Base-by-base conservation (phyloP, 2,888 invertebrate species). In the Folsomia candida region DNA sequence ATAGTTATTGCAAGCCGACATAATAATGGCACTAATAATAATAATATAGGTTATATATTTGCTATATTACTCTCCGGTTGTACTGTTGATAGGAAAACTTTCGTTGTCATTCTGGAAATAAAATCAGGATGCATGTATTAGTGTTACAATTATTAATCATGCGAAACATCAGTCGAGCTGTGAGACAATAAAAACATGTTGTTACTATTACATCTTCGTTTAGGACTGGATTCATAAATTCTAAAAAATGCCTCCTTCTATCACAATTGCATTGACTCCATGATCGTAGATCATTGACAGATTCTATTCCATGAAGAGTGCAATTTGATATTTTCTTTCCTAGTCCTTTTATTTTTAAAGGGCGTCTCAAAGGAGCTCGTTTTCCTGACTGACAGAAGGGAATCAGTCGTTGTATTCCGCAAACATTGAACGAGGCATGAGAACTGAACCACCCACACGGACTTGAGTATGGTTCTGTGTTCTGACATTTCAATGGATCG, bases 271-370 rank as follows among this genome's bases (percentile, higher is more conserved):
- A 73, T 14, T 65, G 2, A 57, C 70, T 68, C 73, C 73, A 73
- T 4, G 73, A 63, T 29, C 73, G 20, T 1, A 70, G 22, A 37
- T 73, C 73, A 67, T 70, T 70, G 20, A 73, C 63, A 18, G 68
- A 68, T 1, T 73, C 68, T n/a, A 70, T 51, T 11, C 66, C 51
- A 61, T 73, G 73, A 47, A 73, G 27, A 2, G 70, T 73, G 57
- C 28, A 51, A 22, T 65, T 70, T 1, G 73, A 73, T 1, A 73
- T 47, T 25, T 60, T 6, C 51, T 28, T 68, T 20, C 68, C 70
- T 1, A 67, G 2, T n/a, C 25, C 61, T 47, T 64, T 64, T 18
- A 64, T 3, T 64, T 51, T 64, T 47, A 26, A 9, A 47, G 47
- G 24, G 4, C 9, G 20, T 29, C 2, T 51, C n/a, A n/a, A n/a